Conservation (phyloP, 2,113 vertebrate species). For the Phylloscopus trochiloides region DNA sequence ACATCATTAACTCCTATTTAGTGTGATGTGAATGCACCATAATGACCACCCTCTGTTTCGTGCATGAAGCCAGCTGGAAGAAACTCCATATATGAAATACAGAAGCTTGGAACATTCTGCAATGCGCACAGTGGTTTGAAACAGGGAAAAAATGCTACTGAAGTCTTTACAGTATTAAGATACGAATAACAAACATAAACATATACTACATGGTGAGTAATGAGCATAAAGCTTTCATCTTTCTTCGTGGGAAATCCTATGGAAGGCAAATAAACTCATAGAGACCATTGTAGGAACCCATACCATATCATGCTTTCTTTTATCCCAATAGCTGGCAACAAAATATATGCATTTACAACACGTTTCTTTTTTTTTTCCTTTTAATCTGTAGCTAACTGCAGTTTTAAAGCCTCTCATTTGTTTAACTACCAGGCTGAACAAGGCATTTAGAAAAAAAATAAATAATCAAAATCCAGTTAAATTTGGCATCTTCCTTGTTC, state of each 20-base stretch:
- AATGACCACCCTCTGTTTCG: background rate
- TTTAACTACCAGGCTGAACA: background rate
- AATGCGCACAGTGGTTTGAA: background rate
- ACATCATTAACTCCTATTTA: background rate
- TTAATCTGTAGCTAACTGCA: background rate
- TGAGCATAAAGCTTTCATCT: background rate
- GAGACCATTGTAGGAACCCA: background rate
- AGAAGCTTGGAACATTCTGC: background rate
- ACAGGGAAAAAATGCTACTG: background rate
- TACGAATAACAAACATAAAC: background rate
- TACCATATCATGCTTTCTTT: background rate
- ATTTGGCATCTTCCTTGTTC: background rate
- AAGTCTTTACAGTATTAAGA: background rate
- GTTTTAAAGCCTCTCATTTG: background rate
- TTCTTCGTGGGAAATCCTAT: background rate
- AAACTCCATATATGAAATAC: background rate
- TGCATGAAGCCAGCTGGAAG: background rate
- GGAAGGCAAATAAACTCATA: background rate
- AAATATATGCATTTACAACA: background rate
- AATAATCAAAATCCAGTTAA: background rate
- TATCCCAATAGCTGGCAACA: background rate
- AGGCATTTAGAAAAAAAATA: background rate
- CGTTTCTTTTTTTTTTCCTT: background rate
- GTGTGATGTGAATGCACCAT: background rate
- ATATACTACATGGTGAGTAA: background rate